Base-by-base conservation (phyloP, 2,113 vertebrate genomes). In the Callopanchax toddi region DNA sequence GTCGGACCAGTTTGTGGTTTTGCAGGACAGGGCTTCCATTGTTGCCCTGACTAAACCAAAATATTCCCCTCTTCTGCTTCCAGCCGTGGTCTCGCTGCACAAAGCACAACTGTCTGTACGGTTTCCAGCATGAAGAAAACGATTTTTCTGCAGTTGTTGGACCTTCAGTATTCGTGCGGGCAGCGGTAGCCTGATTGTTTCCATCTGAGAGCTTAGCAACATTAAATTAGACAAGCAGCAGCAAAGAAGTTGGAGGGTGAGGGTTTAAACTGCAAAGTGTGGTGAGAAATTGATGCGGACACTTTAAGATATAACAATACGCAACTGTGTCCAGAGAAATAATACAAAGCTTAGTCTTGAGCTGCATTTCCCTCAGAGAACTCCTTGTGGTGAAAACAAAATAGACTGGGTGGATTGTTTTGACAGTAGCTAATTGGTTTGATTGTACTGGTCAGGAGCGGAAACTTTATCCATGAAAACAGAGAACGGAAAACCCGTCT, bases 151-250 rank as follows among this genome's bases (percentile, higher is more conserved):
- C 20, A 63, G 36, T 32, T 32, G 40, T 21, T 51, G 50, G 53
- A 73, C 32, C 67, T 46, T n/a, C 69, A 66, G 71, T 50, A 36
- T 8, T 74, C 29, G 49, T 23, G 0, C 36, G 49, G 18, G 46
- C 64, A 81, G 78, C 22, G 0, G 79, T 70, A 81, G 80, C 68
- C 59, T 75, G 62, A 90, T 73, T 39, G 36, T 60, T 86, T 89
- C 83, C 81, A 85, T 81, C 62, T 68, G 81, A 86, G 60, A 43
- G 55, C 54, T 44, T 3, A 40, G 25, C 20, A 59, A 62, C 44
- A 6, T 60, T 26, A 48, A 66, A 67, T 64, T 32, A 11, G 62
- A 77, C 50, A 51, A 68, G 36, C 11, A 26, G 58, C 59, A 49
- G 50, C 12, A 12, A 25, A 46, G 52, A 40, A 6, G 22, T 23